Percentiles rank a stretch among this genome's conserved stretches.
phyloP scores from a whole-genome alignment of 2,797 vertebrate species.

The Antennarius maculatus region DNA sequence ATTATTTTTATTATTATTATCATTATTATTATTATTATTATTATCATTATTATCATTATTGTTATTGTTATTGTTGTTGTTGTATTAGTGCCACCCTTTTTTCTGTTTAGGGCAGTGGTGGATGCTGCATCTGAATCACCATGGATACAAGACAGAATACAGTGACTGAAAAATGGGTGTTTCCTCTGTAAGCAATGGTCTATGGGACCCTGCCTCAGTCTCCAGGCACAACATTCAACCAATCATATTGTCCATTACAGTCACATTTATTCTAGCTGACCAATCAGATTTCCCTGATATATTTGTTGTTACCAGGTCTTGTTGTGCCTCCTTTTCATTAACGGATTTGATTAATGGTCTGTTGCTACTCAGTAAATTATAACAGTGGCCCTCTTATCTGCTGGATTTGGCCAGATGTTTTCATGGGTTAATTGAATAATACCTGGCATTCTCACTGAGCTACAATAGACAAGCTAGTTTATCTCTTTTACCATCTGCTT shows the following conservation, averaged over 20 bases:
- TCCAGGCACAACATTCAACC: conserved; percentile 58
- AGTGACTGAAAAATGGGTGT: conserved; percentile 63
- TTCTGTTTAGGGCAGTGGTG: conserved; percentile 3
- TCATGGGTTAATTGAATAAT: neutral
- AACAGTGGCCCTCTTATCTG: neutral
- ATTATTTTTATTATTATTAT: too few species aligned
- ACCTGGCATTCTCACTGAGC: neutral
- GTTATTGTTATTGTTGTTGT: too few species aligned
- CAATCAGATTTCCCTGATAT: conserved; percentile 50
- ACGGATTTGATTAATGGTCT: conserved; percentile 33
- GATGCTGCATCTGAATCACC: conserved; percentile 67
- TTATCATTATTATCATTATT: too few species aligned
- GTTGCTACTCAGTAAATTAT: conserved; percentile 10
- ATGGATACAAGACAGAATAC: conserved; percentile 61
- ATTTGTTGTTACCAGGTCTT: conserved; percentile 35
- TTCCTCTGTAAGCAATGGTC: conserved; percentile 46
- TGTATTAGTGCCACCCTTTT: too few species aligned
- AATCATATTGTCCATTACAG: conserved; percentile 58
- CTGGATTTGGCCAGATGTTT: conserved; percentile 2
- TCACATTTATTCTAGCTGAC: conserved; percentile 47
- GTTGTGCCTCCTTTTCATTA: conserved; percentile 23
- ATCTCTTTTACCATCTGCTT: neutral
- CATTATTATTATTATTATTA: too few species aligned
- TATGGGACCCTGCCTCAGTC: conserved; percentile 62
- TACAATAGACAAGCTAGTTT: neutral